These are phyloP conservation scores for Otus scops DNA, from an alignment of 2,797 vertebrate genomes.

Conservation along the genomic window DNA sequence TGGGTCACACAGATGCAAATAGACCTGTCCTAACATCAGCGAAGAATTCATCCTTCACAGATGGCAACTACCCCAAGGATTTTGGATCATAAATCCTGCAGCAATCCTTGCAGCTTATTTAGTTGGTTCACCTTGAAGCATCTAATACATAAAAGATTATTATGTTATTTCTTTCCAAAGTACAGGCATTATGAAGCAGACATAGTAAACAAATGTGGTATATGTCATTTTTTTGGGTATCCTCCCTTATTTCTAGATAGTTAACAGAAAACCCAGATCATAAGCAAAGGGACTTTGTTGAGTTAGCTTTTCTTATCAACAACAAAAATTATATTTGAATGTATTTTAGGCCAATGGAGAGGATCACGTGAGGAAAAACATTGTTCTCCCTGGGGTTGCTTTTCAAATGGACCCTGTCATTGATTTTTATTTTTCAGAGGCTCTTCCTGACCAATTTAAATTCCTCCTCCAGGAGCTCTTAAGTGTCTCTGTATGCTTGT, in stretches of 20 bases:
- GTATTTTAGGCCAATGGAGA: background rate
- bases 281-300: background rate
- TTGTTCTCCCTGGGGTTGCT: background rate
- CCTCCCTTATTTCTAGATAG: background rate
- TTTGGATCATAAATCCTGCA: background rate
- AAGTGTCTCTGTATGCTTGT: background rate
- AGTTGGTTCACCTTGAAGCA: background rate
- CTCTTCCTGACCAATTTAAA: background rate
- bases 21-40: background rate
- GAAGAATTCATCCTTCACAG: background rate
- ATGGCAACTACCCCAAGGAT: background rate
- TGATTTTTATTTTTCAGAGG: background rate
- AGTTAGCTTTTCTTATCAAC: background rate
- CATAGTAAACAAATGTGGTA: background rate
- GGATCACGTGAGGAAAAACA: background rate
- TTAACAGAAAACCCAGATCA: background rate
- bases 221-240: background rate
- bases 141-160: background rate
- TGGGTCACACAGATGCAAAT: background rate
- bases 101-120: background rate
- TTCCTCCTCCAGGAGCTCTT: background rate
- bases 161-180: background rate
- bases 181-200: background rate
- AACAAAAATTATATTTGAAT: background rate
- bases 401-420: background rate